A percentile compares a stretch with the other conserved stretches of the same genome.
Evolutionary conservation across 2,797 vertebrate species (phyloP).

Genomic region (Petrocephalus schoutedeni): DNA sequence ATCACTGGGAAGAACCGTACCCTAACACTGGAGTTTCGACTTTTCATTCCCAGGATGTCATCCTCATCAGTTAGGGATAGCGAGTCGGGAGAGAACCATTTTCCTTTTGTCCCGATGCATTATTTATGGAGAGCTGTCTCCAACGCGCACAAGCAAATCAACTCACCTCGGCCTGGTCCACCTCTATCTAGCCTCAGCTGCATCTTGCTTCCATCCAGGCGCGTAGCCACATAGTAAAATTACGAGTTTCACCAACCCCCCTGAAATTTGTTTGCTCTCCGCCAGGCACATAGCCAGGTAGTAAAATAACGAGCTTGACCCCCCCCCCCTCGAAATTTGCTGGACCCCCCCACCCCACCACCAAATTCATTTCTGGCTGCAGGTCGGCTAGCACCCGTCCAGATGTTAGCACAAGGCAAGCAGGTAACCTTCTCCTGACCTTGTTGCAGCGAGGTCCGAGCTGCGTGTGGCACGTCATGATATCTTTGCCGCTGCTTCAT

Average conservation of each 20-base stretch:
- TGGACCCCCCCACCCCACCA: background rate
- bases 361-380: background rate
- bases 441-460: background rate
- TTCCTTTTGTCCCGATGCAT: slow-evolving; percentile 24
- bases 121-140: slow-evolving; percentile 17
- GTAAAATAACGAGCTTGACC: background rate
- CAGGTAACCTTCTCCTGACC: background rate
- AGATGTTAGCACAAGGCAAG: slow-evolving; percentile 15
- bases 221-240: background rate
- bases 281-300: background rate
- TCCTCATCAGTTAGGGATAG: slow-evolving; percentile 19
- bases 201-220: background rate
- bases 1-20: background rate
- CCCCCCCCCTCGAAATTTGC: background rate
- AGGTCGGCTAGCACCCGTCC: background rate
- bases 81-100: slow-evolving; percentile 11
- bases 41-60: slow-evolving; percentile 13
- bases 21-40: slow-evolving; percentile 17
- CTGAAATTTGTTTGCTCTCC: background rate
- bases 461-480: background rate
- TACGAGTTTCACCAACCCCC: background rate
- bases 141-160: background rate
- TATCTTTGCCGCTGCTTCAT: background rate
- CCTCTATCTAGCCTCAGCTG: background rate
- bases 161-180: background rate